Evolutionary conservation across 2,113 vertebrate species (phyloP).

Genomic region (Tragelaphus buxtoni): DNA sequence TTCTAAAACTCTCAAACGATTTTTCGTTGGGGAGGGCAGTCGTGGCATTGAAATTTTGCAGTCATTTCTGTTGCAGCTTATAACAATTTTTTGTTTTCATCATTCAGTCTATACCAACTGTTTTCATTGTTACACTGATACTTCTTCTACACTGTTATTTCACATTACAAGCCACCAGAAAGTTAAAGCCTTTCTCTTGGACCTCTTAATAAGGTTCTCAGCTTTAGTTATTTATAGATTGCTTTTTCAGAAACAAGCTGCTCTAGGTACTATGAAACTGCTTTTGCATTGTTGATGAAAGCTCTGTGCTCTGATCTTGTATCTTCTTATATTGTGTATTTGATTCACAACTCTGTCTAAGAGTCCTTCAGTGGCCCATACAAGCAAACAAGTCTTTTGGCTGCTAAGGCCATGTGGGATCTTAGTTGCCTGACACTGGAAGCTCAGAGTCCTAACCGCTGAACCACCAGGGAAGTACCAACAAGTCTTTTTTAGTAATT

Average conservation of each 20-base stretch:
- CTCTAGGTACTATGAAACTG: neutral
- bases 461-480: neutral
- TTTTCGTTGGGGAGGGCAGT: neutral
- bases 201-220: neutral
- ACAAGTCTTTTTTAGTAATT: neutral
- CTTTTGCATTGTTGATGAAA: neutral
- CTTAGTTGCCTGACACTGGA: neutral
- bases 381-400: neutral
- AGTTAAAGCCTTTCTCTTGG: neutral
- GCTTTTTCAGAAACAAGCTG: neutral
- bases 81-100: conserved; percentile 1
- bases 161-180: neutral
- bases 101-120: neutral
- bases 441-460: neutral
- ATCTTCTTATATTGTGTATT: neutral
- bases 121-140: neutral
- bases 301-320: neutral
- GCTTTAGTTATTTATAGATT: neutral
- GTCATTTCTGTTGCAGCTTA: neutral
- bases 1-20: neutral
- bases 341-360: neutral
- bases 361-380: neutral
- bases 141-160: neutral
- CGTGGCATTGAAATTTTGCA: neutral
- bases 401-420: neutral